phyloP scores from a whole-genome alignment of 2,113 vertebrate species.

The Tetrax tetrax region DNA sequence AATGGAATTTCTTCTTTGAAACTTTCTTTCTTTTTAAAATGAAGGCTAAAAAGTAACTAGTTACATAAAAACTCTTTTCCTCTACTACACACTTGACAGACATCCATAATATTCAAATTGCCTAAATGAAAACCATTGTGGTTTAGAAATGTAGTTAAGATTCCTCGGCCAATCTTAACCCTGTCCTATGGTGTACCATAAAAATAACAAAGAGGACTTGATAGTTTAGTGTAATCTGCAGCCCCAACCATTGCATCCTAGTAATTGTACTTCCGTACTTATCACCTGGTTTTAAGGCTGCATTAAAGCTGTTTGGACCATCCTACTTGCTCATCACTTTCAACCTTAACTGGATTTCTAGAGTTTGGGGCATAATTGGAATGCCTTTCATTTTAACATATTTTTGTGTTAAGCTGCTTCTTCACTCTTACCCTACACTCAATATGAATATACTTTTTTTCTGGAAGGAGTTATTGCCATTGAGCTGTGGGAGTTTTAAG shows the following conservation, averaged over 20 bases:
- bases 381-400: rapidly evolving
- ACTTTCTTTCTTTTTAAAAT: neutral
- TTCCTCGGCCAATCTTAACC: neutral
- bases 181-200: neutral
- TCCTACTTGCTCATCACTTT: neutral
- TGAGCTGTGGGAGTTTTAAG: neutral
- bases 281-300: neutral
- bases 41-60: neutral
- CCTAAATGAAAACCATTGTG: neutral
- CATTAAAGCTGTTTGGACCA: neutral
- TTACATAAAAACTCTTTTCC: neutral
- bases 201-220: neutral
- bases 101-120: neutral
- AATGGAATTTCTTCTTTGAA: neutral
- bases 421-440: neutral
- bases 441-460: neutral
- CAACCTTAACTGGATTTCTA: neutral
- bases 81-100: neutral
- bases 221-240: neutral
- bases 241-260: rapidly evolving
- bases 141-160: neutral
- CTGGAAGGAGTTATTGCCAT: neutral
- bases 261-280: neutral
- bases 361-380: neutral
- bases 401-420: neutral